A percentile compares a stretch with the other conserved stretches of the same genome.
Conservation (phyloP, 2,888 invertebrate species). For the Spilarctia lutea region DNA sequence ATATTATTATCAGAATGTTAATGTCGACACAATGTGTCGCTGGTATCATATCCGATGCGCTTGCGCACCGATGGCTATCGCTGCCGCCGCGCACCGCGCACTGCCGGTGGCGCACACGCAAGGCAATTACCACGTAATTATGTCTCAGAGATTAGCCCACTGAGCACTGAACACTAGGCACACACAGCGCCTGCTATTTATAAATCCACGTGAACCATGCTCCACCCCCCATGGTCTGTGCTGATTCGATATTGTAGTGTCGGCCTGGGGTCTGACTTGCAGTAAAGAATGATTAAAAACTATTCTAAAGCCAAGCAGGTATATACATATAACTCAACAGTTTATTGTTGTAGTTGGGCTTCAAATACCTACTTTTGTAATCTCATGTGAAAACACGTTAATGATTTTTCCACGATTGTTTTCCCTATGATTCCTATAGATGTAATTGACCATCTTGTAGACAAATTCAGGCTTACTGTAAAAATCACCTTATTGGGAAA, state of each 20-base stretch:
- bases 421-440: too few species aligned
- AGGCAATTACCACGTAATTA: slow-evolving; percentile 39
- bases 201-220: background rate
- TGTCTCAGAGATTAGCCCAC: slow-evolving; percentile 22
- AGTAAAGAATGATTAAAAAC: background rate
- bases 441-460: too few species aligned
- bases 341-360: background rate
- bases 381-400: too few species aligned
- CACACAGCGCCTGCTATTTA: slow-evolving; percentile 17
- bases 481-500: too few species aligned
- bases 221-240: background rate
- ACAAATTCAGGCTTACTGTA: too few species aligned
- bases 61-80: slow-evolving; percentile 33
- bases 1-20: background rate
- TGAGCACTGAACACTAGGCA: slow-evolving; percentile 4
- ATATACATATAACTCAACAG: background rate
- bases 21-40: slow-evolving; percentile 10
- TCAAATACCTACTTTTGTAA: too few species aligned
- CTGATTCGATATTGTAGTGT: background rate
- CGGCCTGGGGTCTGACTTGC: background rate
- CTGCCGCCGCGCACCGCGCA: slow-evolving; percentile 1
- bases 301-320: background rate
- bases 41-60: slow-evolving; percentile 14
- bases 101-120: slow-evolving; percentile 22
- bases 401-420: too few species aligned